These are phyloP conservation scores for Pterobdella sp. DNA, from an alignment of 2,888 invertebrate species.

Conservation along the genomic window DNA sequence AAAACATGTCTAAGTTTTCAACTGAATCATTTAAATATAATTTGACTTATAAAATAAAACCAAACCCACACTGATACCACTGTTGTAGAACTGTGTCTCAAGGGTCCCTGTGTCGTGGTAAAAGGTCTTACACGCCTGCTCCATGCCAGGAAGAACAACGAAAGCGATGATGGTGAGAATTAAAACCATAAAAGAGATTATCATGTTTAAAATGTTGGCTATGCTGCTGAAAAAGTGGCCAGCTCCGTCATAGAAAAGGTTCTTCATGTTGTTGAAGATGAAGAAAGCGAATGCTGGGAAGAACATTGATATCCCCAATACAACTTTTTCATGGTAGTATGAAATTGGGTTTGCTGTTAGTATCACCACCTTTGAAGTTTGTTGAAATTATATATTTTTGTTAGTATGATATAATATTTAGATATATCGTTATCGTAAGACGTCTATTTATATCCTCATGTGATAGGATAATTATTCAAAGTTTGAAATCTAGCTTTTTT, in stretches of 20 bases:
- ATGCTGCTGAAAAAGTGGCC: conserved; percentile 25
- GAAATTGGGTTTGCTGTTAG: conserved; percentile 5
- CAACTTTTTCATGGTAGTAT: not conserved
- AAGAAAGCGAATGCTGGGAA: conserved; percentile 22
- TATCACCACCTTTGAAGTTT: conserved; percentile 4
- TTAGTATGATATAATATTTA: no score
- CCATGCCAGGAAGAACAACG: conserved; percentile 20
- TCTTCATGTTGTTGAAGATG: conserved; percentile 21
- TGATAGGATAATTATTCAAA: no score
- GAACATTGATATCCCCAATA: conserved; percentile 8
- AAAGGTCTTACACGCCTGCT: not conserved
- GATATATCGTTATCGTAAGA: no score
- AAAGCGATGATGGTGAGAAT: conserved; percentile 12
- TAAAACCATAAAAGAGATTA: conserved; percentile 12
- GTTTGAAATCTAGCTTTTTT: no score
- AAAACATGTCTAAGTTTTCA: no score
- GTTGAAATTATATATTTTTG: no score
- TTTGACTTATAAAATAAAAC: not conserved
- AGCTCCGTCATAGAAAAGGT: conserved; percentile 21
- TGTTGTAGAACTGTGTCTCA: conserved; percentile 19
- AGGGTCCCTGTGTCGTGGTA: conserved; percentile 16
- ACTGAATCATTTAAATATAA: no score
- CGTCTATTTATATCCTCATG: no score
- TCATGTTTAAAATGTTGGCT: conserved; percentile 19
- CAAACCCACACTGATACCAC: conserved; percentile 11